These are phyloP conservation scores for Daktulosphaira vitifoliae DNA, from an alignment of 1,140 invertebrate genomes.

Conservation along the genomic window DNA sequence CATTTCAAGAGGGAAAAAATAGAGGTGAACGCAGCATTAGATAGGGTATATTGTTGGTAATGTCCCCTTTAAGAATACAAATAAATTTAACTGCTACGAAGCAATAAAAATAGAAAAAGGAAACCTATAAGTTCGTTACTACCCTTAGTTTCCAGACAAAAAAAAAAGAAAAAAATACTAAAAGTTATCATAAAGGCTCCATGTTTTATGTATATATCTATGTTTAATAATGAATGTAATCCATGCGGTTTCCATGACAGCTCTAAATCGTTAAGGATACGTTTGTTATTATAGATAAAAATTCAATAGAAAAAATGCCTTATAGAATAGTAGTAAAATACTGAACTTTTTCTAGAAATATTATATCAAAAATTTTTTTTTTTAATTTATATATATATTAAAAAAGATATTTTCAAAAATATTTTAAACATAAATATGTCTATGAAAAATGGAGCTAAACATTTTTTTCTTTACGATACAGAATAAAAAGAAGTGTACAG, in stretches of 20 bases:
- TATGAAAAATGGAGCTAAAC: too few relatives aligned
- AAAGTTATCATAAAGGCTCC: constrained; percentile 1
- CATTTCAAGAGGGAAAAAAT: background rate
- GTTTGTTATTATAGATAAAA: too few relatives aligned
- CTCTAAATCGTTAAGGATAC: background rate
- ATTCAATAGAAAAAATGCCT: too few relatives aligned
- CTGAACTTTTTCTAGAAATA: too few relatives aligned
- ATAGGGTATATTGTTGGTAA: background rate
- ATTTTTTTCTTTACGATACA: too few relatives aligned
- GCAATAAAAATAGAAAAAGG: constrained; percentile 29
- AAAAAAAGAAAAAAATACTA: constrained; percentile 25
- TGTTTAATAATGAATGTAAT: too few relatives aligned
- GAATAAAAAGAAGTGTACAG: too few relatives aligned
- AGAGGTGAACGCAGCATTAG: background rate
- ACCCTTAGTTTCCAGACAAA: constrained; percentile 18
- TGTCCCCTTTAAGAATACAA: background rate
- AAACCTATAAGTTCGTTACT: constrained; percentile 3
- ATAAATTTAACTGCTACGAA: constrained; percentile 25
- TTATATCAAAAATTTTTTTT: too few relatives aligned
- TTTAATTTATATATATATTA: too few relatives aligned
- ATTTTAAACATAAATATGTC: too few relatives aligned
- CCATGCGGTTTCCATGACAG: background rate
- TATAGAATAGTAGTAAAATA: too few relatives aligned
- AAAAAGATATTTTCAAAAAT: too few relatives aligned
- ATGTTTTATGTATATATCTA: background rate